Evolutionary conservation across 1,140 invertebrate species (phyloP).

Genomic region (Copidosoma floridanum): DNA sequence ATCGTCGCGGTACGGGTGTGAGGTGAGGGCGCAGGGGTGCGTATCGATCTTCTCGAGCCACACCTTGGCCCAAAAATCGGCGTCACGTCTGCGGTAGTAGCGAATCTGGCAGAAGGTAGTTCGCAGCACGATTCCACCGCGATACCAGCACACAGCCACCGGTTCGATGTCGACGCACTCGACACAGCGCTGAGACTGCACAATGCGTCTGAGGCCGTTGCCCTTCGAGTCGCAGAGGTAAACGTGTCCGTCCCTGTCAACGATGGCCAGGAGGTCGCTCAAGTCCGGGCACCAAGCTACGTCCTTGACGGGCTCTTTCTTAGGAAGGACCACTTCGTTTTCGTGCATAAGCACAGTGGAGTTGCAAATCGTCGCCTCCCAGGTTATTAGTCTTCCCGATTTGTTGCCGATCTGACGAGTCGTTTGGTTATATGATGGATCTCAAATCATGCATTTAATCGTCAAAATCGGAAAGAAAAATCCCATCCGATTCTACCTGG

Average conservation of each 20-base stretch:
- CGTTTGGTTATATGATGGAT: too few relatives aligned
- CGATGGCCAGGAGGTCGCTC: constrained; percentile 37
- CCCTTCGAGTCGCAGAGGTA: constrained; percentile 42
- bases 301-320: constrained; percentile 20
- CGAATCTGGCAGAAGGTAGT: constrained; percentile 48
- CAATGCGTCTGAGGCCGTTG: constrained; percentile 32
- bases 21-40: constrained; percentile 33
- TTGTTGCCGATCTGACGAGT: constrained; percentile 34
- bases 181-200: constrained; percentile 35
- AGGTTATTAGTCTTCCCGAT: constrained; percentile 39
- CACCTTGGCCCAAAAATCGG: constrained; percentile 31
- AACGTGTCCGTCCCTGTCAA: constrained; percentile 39
- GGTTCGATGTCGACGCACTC: constrained; percentile 33
- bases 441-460: too few relatives aligned
- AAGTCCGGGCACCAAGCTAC: constrained; percentile 39
- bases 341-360: constrained; percentile 23
- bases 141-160: constrained; percentile 41
- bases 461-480: too few relatives aligned
- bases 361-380: constrained; percentile 34
- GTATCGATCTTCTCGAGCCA: constrained; percentile 35
- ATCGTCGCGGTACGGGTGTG: constrained; percentile 31
- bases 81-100: constrained; percentile 32
- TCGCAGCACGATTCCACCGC: constrained; percentile 40
- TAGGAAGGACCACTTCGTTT: constrained; percentile 36
- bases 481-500: too few relatives aligned